These are phyloP conservation scores for Aurelia sp. DNA, from an alignment of 30 jellyfish, hydroid and myxozoan genomes.

Conservation along the genomic window DNA sequence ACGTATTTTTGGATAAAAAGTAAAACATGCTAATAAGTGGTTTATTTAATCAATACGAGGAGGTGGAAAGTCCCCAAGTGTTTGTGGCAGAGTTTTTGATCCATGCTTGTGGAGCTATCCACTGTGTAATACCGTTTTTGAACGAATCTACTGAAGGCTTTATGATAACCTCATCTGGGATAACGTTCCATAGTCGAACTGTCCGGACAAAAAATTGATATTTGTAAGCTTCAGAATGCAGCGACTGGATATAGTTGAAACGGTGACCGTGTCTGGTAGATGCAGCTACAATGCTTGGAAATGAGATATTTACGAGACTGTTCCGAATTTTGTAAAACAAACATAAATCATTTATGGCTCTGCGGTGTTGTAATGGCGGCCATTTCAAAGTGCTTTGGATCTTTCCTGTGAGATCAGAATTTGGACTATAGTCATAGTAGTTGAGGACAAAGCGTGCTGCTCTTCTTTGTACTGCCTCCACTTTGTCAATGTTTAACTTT, in stretches of 20 bases:
- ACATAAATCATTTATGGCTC: constrained; percentile 30
- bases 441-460: constrained; percentile 56
- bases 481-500: constrained; percentile 41
- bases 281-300: constrained; percentile 51
- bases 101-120: background rate
- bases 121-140: background rate
- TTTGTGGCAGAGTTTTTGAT: too few relatives aligned
- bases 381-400: constrained; percentile 45
- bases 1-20: constrained; percentile 2
- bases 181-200: background rate
- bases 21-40: background rate
- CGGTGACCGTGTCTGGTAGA: constrained; percentile 32
- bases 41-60: background rate
- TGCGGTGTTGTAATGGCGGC: constrained; percentile 56
- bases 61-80: too few relatives aligned
- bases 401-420: constrained; percentile 55
- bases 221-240: constrained; percentile 37
- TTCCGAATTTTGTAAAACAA: constrained; percentile 34
- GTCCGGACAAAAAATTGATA: constrained; percentile 48
- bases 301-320: constrained; percentile 45
- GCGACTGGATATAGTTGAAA: constrained; percentile 31
- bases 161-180: background rate
- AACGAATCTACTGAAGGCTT: background rate
- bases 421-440: constrained; percentile 54
- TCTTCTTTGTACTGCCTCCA: constrained; percentile 52